phyloP scores from a whole-genome alignment of 2,888 invertebrate genomes.

The Phanerotoma sp. region DNA sequence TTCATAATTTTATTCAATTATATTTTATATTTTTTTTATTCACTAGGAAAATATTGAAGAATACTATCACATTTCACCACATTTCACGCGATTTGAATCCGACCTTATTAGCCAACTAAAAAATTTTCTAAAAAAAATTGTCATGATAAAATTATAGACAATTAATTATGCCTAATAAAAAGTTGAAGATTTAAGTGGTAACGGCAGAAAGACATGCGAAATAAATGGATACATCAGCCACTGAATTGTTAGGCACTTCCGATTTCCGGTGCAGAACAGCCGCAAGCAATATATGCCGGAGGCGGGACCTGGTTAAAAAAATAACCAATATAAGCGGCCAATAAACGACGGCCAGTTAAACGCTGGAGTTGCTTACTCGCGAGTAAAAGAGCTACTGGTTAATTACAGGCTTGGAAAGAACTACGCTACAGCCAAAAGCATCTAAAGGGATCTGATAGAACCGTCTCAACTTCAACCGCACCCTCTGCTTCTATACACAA shows the following conservation, averaged over 20 bases:
- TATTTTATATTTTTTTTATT: no score
- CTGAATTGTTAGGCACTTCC: constrained; percentile 36
- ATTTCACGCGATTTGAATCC: no score
- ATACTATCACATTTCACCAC: no score
- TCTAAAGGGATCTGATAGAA: background rate
- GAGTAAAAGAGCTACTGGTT: constrained; percentile 57
- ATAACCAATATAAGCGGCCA: constrained; percentile 55
- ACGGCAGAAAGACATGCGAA: no score
- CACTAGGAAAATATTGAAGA: no score
- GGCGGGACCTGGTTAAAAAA: constrained; percentile 43
- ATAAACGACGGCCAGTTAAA: constrained; percentile 51
- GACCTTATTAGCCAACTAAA: no score
- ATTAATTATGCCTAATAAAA: no score
- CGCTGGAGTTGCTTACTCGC: constrained; percentile 38
- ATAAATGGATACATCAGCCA: no score
- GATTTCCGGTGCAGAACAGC: constrained; percentile 45
- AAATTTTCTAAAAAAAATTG: no score
- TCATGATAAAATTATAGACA: no score
- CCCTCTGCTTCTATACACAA: constrained; percentile 40
- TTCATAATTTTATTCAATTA: no score
- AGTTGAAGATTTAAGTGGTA: no score
- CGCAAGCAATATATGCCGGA: constrained; percentile 32
- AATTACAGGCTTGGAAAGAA: constrained; percentile 53
- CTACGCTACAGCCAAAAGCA: constrained; percentile 21
- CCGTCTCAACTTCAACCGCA: constrained; percentile 9